These are phyloP conservation scores for Albula glossodonta DNA, from an alignment of 2,113 vertebrate species.

Conservation along the genomic window DNA sequence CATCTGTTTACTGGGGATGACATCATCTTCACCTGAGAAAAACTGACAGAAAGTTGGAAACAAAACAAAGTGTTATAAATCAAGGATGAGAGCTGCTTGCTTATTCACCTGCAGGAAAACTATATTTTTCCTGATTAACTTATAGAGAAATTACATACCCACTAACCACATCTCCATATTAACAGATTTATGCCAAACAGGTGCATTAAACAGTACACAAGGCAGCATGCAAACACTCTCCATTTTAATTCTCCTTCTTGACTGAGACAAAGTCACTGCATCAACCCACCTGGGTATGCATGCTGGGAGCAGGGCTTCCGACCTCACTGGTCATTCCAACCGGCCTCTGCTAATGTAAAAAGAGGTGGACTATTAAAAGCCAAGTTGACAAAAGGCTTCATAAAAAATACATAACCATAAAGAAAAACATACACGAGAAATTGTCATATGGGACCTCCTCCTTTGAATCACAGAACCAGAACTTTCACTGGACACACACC, in stretches of 20 bases:
- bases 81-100: neutral
- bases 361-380: conserved; percentile 6
- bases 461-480: neutral
- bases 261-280: neutral
- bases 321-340: conserved; percentile 60
- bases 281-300: conserved; percentile 53
- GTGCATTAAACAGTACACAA: neutral
- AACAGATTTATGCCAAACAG: neutral
- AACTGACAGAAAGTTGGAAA: conserved; percentile 41
- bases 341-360: conserved; percentile 65
- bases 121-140: neutral
- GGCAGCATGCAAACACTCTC: neutral
- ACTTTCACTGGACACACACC: neutral
- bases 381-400: neutral
- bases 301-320: conserved; percentile 48
- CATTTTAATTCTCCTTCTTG: neutral
- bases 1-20: conserved; percentile 80
- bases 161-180: too few species aligned
- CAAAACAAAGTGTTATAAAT: too few species aligned
- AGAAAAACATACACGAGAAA: neutral
- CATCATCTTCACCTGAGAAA: conserved; percentile 63
- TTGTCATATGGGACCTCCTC: too few species aligned
- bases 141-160: neutral
- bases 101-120: neutral
- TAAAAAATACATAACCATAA: neutral